A percentile compares a stretch with the other conserved stretches of the same genome.
phyloP scores from a whole-genome alignment of 2,113 vertebrate species.

The Ardeotis arabs region DNA sequence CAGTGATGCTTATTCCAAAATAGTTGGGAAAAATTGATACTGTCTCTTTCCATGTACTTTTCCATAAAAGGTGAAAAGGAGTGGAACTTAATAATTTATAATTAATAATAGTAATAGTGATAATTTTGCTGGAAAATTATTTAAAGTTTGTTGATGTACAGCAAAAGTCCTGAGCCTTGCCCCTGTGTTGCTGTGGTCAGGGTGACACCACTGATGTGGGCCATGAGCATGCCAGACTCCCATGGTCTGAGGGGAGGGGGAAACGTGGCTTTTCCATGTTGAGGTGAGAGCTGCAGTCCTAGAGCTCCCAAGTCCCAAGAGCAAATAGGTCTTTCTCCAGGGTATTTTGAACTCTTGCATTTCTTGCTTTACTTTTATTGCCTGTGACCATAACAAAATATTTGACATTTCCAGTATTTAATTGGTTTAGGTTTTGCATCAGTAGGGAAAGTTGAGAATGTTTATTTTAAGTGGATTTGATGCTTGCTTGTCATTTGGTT shows the following conservation, averaged over 20 bases:
- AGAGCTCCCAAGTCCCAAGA: neutral
- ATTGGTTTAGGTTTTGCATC: neutral
- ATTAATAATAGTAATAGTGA: neutral
- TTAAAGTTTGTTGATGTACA: neutral
- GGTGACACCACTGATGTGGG: no score
- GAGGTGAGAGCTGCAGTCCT: fast-evolving
- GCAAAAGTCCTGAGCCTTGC: neutral
- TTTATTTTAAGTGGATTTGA: neutral
- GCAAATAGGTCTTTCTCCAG: neutral
- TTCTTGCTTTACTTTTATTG: neutral
- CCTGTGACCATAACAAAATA: neutral
- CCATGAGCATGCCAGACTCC: neutral
- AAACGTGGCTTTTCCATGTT: fast-evolving
- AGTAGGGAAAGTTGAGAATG: neutral
- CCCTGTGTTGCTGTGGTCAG: neutral
- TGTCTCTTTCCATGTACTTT: neutral
- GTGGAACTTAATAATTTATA: neutral
- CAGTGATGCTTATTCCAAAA: neutral
- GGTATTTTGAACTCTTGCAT: neutral
- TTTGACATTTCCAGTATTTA: neutral
- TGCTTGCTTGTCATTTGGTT: neutral
- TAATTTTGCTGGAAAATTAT: neutral
- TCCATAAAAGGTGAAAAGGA: neutral
- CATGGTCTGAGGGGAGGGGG: neutral
- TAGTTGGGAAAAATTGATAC: neutral